A percentile compares a stretch with the other conserved stretches of the same genome.
These are phyloP conservation scores for Sphaerophoria taeniata DNA, from an alignment of 2,888 invertebrate genomes.

Conservation along the genomic window DNA sequence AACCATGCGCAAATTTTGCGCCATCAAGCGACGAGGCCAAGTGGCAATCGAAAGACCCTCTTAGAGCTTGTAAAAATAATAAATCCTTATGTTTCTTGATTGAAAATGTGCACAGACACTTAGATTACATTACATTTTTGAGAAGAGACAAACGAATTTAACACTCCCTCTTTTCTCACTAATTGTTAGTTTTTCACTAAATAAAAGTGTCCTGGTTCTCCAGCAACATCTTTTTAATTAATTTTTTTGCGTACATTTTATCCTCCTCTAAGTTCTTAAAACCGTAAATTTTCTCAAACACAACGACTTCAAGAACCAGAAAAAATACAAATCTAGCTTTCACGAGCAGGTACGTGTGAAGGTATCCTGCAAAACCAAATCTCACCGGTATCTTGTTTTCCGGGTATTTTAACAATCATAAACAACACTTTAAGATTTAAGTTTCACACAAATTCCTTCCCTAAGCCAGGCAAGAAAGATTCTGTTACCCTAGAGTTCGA, in stretches of 20 bases:
- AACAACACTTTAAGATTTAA: neutral
- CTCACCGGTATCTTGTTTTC: neutral
- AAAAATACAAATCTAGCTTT: neutral
- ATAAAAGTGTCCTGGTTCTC: conserved; percentile 2
- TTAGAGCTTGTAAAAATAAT: too few species aligned
- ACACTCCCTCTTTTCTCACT: too few species aligned
- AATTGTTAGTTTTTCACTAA: too few species aligned
- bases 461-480: conserved; percentile 25
- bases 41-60: too few species aligned
- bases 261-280: neutral
- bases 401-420: neutral
- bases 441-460: conserved; percentile 5
- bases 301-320: neutral
- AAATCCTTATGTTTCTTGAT: too few species aligned
- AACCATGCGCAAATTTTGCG: too few species aligned
- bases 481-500: neutral
- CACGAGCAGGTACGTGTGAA: neutral
- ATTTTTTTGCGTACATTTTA: neutral
- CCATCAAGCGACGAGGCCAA: too few species aligned
- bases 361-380: neutral
- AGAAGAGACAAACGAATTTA: too few species aligned
- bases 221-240: conserved; percentile 21
- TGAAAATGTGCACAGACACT: too few species aligned
- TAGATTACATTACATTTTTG: too few species aligned
- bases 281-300: conserved; percentile 8